Conservation (phyloP, 1,140 invertebrate species). For the Bombus terrestris region DNA sequence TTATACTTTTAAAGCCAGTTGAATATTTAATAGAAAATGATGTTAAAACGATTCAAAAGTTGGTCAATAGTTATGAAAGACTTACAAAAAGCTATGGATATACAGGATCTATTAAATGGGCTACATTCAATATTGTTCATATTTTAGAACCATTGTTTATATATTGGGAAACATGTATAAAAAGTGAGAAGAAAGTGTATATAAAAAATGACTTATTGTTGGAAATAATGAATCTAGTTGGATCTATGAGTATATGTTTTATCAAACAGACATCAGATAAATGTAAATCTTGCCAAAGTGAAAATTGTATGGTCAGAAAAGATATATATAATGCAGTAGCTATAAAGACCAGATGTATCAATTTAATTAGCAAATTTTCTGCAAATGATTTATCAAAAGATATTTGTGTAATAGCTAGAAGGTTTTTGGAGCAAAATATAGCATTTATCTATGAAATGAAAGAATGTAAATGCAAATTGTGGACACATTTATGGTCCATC, state of each 20-base stretch:
- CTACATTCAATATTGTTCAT: constrained; percentile 16
- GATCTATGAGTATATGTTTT: constrained; percentile 33
- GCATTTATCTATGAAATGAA: constrained; percentile 51
- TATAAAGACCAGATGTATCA: constrained; percentile 44
- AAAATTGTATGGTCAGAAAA: constrained; percentile 56
- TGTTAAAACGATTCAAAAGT: constrained; percentile 30
- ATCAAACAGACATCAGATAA: constrained; percentile 35
- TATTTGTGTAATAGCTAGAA: constrained; percentile 30
- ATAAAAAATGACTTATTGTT: constrained; percentile 43
- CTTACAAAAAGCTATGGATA: constrained; percentile 48
- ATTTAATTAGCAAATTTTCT: constrained; percentile 54
- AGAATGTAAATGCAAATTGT: constrained; percentile 57
- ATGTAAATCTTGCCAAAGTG: constrained; percentile 48
- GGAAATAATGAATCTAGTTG: constrained; percentile 46
- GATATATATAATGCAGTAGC: constrained; percentile 60
- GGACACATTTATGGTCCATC: constrained; percentile 62
- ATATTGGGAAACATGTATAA: constrained; percentile 64
- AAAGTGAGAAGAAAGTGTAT: constrained; percentile 22
- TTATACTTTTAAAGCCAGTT: constrained; percentile 51
- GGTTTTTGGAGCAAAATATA: constrained; percentile 56
- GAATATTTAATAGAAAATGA: constrained; percentile 27
- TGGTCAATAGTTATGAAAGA: constrained; percentile 29
- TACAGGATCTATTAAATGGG: constrained; percentile 45
- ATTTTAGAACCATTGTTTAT: constrained; percentile 56
- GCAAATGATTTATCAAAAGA: constrained; percentile 36